Conservation (phyloP, 2,113 vertebrate genomes). For the Excalfactoria chinensis region DNA sequence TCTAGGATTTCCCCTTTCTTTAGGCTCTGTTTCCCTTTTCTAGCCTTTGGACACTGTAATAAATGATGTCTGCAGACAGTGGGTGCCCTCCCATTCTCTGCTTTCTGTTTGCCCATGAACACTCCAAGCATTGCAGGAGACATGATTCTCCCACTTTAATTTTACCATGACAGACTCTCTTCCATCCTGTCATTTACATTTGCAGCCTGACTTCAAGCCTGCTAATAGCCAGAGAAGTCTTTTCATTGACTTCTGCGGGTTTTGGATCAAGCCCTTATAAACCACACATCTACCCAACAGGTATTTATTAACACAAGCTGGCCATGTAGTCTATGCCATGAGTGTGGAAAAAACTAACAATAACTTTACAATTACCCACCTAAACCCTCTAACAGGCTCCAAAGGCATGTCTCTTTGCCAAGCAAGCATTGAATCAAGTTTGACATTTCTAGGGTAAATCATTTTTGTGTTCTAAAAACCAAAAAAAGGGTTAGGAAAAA, state of each 20-base stretch:
- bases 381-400: conserved; percentile 63
- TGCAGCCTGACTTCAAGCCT: not conserved
- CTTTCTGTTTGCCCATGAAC: not conserved
- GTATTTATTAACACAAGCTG: conserved; percentile 65
- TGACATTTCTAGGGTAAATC: conserved; percentile 72
- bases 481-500: conserved; percentile 56
- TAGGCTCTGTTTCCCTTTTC: not conserved
- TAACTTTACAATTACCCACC: conserved; percentile 70
- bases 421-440: conserved; percentile 69
- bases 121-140: not conserved
- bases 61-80: not conserved
- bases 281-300: conserved; percentile 67
- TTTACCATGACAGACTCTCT: conserved; percentile 42
- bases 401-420: conserved; percentile 51
- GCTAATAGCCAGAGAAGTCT: conserved; percentile 27
- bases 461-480: conserved; percentile 58
- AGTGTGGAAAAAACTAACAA: conserved; percentile 70
- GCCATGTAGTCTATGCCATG: conserved; percentile 34
- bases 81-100: not conserved
- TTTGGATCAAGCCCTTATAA: conserved; percentile 63
- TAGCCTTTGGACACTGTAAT: not conserved
- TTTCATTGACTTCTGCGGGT: conserved; percentile 59
- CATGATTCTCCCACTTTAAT: not conserved
- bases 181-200: conserved; percentile 51
- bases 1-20: not conserved